Conservation (phyloP, 2,797 vertebrate species). For the Cercopithecus diana region DNA sequence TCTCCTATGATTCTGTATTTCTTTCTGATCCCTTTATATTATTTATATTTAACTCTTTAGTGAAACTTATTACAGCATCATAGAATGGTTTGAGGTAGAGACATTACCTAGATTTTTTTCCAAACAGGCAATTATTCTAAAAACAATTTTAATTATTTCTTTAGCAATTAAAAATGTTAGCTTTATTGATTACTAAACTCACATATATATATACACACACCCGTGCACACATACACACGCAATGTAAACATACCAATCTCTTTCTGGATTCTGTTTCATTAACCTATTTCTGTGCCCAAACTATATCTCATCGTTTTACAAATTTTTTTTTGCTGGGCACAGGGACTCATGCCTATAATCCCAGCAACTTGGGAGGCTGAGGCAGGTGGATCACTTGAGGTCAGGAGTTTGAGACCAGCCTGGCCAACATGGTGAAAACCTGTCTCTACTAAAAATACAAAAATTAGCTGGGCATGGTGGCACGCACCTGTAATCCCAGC, state of each 20-base stretch:
- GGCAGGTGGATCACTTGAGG: too few relatives aligned
- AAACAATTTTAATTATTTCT: not conserved
- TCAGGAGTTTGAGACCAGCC: too few relatives aligned
- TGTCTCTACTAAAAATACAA: too few relatives aligned
- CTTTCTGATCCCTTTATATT: not conserved
- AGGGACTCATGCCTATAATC: too few relatives aligned
- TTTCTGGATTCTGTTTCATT: not conserved
- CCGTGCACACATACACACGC: not conserved
- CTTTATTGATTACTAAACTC: not conserved
- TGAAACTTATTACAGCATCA: not conserved
- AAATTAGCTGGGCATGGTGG: too few relatives aligned
- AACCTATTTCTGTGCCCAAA: not conserved
- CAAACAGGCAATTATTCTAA: not conserved
- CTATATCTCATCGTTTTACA: not conserved
- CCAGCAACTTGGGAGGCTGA: too few relatives aligned
- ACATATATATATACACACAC: not conserved
- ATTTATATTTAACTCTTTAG: not conserved
- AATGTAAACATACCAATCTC: not conserved
- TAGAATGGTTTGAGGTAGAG: not conserved
- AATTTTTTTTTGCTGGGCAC: not conserved
- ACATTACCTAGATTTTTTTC: not conserved
- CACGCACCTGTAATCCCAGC: too few relatives aligned
- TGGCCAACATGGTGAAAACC: too few relatives aligned
- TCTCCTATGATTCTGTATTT: not conserved
- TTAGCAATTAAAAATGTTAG: constrained; percentile 9